These are phyloP conservation scores for Apteryx owenii DNA, from an alignment of 2,113 vertebrate species.

Conservation along the genomic window DNA sequence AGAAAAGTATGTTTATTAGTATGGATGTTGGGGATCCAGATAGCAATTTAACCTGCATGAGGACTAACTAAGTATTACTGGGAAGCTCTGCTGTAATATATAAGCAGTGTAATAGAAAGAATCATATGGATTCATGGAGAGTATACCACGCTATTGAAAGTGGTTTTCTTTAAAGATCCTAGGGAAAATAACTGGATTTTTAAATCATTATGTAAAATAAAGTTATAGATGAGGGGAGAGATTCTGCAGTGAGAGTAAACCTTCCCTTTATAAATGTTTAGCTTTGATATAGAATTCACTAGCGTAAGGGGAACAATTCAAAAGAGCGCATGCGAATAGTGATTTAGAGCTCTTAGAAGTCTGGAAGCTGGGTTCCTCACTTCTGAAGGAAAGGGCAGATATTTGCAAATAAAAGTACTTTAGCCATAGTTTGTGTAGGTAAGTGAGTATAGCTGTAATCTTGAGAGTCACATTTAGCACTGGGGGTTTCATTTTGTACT, in stretches of 20 bases:
- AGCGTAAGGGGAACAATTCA: not conserved
- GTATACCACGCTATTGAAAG: not conserved
- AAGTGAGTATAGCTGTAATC: not conserved
- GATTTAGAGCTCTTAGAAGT: not conserved
- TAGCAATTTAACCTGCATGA: not conserved
- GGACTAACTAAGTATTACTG: not conserved
- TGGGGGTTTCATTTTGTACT: slow-evolving; percentile 21
- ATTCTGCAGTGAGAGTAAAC: not conserved
- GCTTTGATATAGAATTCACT: not conserved
- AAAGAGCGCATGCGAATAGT: not conserved
- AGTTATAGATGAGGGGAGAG: not conserved
- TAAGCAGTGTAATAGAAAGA: not conserved
- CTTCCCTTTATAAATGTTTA: not conserved
- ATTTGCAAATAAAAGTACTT: not conserved
- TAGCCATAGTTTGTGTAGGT: not conserved
- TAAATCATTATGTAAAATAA: not conserved
- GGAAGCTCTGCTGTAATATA: not conserved
- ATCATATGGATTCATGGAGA: not conserved
- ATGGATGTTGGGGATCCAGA: not conserved
- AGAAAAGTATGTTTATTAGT: not conserved
- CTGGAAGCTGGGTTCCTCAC: not conserved
- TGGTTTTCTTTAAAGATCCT: not conserved
- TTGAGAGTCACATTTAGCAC: not conserved
- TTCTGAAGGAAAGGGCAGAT: not conserved
- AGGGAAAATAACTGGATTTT: not conserved